phyloP scores from a whole-genome alignment of 2,797 vertebrate genomes.

The Poeciliopsis paucimaculata region DNA sequence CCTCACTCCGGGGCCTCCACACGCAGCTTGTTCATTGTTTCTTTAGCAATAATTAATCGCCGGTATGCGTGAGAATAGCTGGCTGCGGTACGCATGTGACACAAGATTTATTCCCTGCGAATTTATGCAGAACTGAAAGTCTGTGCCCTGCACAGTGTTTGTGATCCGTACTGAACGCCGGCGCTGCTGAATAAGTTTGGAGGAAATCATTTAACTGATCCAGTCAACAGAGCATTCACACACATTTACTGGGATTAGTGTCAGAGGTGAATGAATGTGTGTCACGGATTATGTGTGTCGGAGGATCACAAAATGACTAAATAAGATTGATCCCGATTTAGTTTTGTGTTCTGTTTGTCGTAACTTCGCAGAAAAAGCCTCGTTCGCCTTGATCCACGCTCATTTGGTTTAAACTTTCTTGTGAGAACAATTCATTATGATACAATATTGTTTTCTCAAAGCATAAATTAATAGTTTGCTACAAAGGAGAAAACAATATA shows the following conservation, averaged over 20 bases:
- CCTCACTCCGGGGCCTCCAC: conserved; percentile 5
- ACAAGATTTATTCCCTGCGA: conserved; percentile 43
- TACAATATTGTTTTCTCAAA: neutral
- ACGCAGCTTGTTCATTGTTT: neutral
- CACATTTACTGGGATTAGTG: neutral
- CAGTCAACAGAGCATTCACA: neutral
- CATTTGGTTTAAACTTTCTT: neutral
- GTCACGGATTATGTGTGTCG: neutral
- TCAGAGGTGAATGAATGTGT: neutral
- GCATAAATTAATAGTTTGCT: neutral
- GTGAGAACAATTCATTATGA: neutral
- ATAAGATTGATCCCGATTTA: neutral
- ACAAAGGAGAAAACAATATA: neutral
- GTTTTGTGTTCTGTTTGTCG: neutral
- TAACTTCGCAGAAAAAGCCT: neutral
- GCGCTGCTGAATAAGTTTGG: conserved; percentile 17
- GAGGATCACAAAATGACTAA: neutral
- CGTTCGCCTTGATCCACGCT: neutral
- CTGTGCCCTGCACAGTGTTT: conserved; percentile 26
- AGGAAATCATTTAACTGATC: conserved; percentile 5
- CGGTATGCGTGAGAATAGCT: conserved; percentile 12
- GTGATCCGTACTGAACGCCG: neutral
- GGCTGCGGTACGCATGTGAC: neutral
- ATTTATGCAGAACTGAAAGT: conserved; percentile 40
- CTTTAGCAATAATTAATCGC: conserved; percentile 14